Conservation (phyloP, 2,113 vertebrate genomes). For the Cathartes aura region DNA sequence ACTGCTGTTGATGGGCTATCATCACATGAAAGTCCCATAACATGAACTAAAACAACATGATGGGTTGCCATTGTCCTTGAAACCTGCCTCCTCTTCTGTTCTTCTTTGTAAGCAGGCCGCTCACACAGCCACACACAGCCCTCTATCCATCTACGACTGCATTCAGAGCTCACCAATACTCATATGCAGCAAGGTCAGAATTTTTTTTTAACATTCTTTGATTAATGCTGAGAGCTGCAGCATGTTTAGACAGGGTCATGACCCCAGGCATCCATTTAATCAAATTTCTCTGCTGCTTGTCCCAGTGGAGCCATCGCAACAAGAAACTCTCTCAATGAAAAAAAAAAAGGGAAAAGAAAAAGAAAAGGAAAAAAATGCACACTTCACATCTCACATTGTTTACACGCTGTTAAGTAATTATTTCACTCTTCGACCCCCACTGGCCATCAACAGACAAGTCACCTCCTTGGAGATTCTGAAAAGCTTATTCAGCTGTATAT, state of each 20-base stretch:
- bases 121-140: constrained; percentile 5
- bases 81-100: neutral
- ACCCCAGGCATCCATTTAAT: constrained; percentile 91
- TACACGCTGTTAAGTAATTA: constrained; percentile 89
- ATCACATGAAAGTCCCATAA: constrained; percentile 28
- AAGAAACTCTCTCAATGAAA: constrained; percentile 82
- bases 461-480: constrained; percentile 81
- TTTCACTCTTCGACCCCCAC: constrained; percentile 80
- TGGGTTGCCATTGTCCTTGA: constrained; percentile 40
- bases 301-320: constrained; percentile 81
- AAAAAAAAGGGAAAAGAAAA: neutral
- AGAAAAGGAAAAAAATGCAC: constrained; percentile 60
- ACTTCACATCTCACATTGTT: constrained; percentile 83
- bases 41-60: constrained; percentile 13
- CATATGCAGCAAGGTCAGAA: constrained; percentile 80
- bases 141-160: constrained; percentile 13
- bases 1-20: neutral
- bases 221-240: constrained; percentile 89
- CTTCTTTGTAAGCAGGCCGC: constrained; percentile 20
- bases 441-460: constrained; percentile 78
- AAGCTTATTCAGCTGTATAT: constrained; percentile 83
- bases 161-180: constrained; percentile 67
- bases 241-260: constrained; percentile 86
- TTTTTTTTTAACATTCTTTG: constrained; percentile 80
- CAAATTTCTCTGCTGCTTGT: constrained; percentile 87